These are phyloP conservation scores for Speoplatyrhinus poulsoni DNA, from an alignment of 2,113 vertebrate species.

Conservation along the genomic window DNA sequence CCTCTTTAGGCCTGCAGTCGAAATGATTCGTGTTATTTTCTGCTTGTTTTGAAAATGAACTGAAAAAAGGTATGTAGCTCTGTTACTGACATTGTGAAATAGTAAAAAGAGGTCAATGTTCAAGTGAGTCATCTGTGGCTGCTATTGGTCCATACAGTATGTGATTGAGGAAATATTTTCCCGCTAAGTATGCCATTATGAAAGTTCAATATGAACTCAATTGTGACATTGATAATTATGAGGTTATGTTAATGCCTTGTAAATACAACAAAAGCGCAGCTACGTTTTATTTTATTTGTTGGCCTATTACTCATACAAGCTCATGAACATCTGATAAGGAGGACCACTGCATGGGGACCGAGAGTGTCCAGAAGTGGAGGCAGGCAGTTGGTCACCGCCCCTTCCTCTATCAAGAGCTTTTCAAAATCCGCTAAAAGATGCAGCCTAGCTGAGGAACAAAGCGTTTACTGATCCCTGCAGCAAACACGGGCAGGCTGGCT, in stretches of 20 bases:
- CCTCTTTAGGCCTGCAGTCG: background rate
- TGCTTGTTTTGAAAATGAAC: background rate
- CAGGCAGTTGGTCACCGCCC: conserved; percentile 60
- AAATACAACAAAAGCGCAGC: too few relatives aligned
- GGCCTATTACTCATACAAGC: too few relatives aligned
- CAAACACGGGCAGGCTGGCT: background rate
- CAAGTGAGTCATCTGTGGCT: conserved; percentile 2
- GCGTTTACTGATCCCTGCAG: background rate
- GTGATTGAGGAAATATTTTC: background rate
- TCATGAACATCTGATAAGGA: too few relatives aligned
- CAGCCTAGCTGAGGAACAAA: conserved; percentile 29
- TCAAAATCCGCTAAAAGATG: conserved; percentile 69
- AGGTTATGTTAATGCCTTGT: too few relatives aligned
- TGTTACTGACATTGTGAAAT: conserved; percentile 7
- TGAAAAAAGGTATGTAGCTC: background rate
- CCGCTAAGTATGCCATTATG: background rate
- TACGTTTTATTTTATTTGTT: background rate
- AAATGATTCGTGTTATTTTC: background rate
- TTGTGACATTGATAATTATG: too few relatives aligned
- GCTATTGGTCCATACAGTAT: conserved; percentile 15
- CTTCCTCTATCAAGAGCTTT: conserved; percentile 70
- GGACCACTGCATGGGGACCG: background rate
- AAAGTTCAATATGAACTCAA: too few relatives aligned
- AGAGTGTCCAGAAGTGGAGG: background rate
- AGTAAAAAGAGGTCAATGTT: conserved; percentile 43